Percentiles rank a stretch among this genome's conserved stretches.
Conservation (phyloP, 1,140 invertebrate genomes). For the Formica selysi region DNA sequence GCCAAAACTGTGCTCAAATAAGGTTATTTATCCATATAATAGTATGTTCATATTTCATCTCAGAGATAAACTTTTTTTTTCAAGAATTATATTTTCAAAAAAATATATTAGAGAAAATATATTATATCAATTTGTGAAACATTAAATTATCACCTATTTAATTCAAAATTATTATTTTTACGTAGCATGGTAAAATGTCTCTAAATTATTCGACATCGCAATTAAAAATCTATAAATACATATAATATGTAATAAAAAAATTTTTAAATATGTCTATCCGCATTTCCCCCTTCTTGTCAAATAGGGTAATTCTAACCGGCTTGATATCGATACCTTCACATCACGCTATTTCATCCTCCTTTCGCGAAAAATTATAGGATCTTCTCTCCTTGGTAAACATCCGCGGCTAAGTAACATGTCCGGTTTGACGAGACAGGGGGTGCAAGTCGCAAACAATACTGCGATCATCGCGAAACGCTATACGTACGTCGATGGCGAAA, state of each 20-base stretch:
- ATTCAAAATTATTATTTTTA: too few species aligned
- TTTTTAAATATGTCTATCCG: neutral
- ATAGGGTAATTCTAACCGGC: neutral
- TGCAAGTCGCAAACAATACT: constrained; percentile 37
- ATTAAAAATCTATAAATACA: too few species aligned
- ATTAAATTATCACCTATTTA: too few species aligned
- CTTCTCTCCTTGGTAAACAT: constrained; percentile 12
- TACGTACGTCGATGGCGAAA: neutral
- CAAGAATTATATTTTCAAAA: too few species aligned
- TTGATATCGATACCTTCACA: constrained; percentile 7
- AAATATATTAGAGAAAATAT: too few species aligned
- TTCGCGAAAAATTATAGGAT: constrained; percentile 18
- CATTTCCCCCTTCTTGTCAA: neutral
- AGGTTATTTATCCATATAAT: too few species aligned
- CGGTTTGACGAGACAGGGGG: constrained; percentile 13
- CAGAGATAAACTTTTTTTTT: too few species aligned
- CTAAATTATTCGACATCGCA: too few species aligned
- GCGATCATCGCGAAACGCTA: constrained; percentile 15
- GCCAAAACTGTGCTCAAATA: too few species aligned
- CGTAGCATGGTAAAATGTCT: too few species aligned
- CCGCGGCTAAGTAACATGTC: constrained; percentile 48
- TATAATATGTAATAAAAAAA: neutral
- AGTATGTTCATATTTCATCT: too few species aligned
- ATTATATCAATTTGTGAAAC: too few species aligned
- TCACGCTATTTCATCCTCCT: neutral